A percentile compares a stretch with the other conserved stretches of the same genome.
phyloP scores from a whole-genome alignment of 2,888 invertebrate species.

The Ctena decussata region DNA sequence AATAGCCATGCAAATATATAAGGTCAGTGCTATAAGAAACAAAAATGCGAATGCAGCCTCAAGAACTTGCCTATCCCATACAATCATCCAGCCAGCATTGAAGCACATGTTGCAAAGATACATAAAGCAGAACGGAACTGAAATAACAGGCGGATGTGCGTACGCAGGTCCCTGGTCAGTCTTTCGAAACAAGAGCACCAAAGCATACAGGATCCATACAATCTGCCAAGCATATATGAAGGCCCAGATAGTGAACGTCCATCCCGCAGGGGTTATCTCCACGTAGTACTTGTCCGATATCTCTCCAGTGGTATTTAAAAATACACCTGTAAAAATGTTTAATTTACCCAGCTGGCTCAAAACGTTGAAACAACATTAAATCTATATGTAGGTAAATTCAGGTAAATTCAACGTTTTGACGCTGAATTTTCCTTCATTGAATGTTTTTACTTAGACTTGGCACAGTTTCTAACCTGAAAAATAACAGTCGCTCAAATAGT shows the following conservation, averaged over 20 bases:
- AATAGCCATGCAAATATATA: conserved; percentile 77
- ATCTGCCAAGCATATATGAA: conserved; percentile 83
- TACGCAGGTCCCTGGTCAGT: conserved; percentile 75
- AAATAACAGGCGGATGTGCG: conserved; percentile 73
- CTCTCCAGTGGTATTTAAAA: conserved; percentile 70
- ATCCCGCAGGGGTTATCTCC: conserved; percentile 84
- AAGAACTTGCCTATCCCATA: conserved; percentile 80
- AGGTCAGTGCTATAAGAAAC: conserved; percentile 65
- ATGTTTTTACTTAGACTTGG: too few relatives aligned
- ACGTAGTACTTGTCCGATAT: conserved; percentile 78
- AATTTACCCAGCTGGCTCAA: too few relatives aligned
- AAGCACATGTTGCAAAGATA: conserved; percentile 73
- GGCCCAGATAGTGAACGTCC: conserved; percentile 83
- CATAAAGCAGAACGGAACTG: conserved; percentile 72
- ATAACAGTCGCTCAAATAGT: too few relatives aligned
- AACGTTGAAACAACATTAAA: too few relatives aligned
- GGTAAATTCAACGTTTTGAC: too few relatives aligned
- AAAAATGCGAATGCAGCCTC: conserved; percentile 69
- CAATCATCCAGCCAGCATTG: conserved; percentile 81
- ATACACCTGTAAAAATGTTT: conserved; percentile 78
- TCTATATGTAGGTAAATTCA: too few relatives aligned
- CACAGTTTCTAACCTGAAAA: too few relatives aligned
- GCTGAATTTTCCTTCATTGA: too few relatives aligned
- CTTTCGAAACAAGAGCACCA: conserved; percentile 78
- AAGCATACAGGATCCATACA: conserved; percentile 80